Evolutionary conservation across 2,888 invertebrate genomes (phyloP), one percentile per base, ranked within the genome.

Genomic region (Patella pellucida): DNA sequence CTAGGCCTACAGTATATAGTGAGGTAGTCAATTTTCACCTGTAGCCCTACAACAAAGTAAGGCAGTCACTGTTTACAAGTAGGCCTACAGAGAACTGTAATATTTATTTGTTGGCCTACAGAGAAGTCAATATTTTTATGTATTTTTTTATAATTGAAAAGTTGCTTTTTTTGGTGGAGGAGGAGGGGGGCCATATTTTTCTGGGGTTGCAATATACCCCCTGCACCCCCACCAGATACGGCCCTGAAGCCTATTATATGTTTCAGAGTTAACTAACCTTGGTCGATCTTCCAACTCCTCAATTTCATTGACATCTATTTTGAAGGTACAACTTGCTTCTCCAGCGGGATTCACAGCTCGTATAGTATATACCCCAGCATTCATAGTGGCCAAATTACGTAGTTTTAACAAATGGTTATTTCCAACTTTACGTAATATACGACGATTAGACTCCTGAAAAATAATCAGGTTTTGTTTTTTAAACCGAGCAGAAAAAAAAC

Each of bases 351-450:
- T 89, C 15, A 82, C 80, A 19, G 88, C 89, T 74, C 86, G 85
- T 77, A 86, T 86, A 0, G 84, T 86, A 76, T 87, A 86, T 67
- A 84, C 85, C 16, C 88, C 89, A 68, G 82, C 85, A 75, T 88
- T 85, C 16, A 86, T 85, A 23, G 85, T 80, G 12, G 85, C 77
- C 16, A 83, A 77, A 86, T 88, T 95, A 94, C 86, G 95, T 94
- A 98, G 96, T 84, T 96, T 92, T 82, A 98, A 93, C 80, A 96
- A 95, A 74, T 84, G 84, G 52, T 83, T 83, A 73, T 87, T 86
- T 11, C 87, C 87, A 69, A 85, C 82, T 67, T 82, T 81, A 16
- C 71, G 75, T 12, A 79, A 78, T 9, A 82, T 77, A 14, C 85
- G 76, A 51, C 84, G 77, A 69, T 83, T 82, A n/a, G 85, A 82